Conservation (phyloP, 2,113 vertebrate genomes). For the Rhodinocichla rosea region DNA sequence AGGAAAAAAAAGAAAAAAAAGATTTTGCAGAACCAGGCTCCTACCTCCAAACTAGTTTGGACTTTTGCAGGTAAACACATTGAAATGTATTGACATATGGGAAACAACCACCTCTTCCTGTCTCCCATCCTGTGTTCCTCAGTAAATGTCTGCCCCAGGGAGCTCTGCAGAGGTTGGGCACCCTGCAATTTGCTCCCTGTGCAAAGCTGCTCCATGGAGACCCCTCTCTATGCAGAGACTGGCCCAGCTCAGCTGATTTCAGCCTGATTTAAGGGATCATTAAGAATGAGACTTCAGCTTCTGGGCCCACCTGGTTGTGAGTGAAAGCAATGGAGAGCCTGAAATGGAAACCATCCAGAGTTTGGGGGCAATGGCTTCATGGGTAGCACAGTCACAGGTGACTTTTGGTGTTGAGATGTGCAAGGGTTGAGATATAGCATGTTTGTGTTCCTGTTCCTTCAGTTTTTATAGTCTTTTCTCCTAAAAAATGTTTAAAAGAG, state of each 20-base stretch:
- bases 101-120: background rate
- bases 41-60: background rate
- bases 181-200: background rate
- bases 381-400: fast-evolving
- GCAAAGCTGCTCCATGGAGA: background rate
- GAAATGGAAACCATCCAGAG: background rate
- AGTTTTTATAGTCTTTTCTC: background rate
- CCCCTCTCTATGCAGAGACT: background rate
- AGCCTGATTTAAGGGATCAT: background rate
- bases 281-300: background rate
- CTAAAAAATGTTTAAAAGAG: background rate
- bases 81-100: background rate
- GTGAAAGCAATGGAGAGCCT: background rate
- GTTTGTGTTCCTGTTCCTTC: background rate
- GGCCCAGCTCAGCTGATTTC: background rate
- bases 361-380: background rate
- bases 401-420: background rate
- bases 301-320: background rate
- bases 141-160: background rate
- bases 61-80: background rate
- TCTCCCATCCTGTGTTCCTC: background rate
- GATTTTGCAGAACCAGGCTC: background rate
- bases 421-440: no score
- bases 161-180: background rate
- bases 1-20: background rate